Evolutionary conservation across 1,140 invertebrate species (phyloP).

Genomic region (Brachionus angularis): DNA sequence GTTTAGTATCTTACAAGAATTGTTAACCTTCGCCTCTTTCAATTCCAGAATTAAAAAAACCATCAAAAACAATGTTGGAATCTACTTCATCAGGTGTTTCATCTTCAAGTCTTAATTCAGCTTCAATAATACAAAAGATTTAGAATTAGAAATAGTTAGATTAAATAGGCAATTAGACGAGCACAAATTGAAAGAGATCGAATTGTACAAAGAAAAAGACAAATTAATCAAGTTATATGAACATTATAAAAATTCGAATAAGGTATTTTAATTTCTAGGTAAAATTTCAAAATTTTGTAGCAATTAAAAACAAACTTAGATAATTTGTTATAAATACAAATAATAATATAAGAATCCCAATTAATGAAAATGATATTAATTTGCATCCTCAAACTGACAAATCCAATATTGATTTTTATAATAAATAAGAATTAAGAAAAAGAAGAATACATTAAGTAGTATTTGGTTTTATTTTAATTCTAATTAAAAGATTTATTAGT

Average conservation of each 20-base stretch:
- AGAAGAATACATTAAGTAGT: conserved; percentile 39
- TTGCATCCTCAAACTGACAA: conserved; percentile 11
- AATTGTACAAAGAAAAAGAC: background rate
- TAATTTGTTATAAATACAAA: too few species aligned
- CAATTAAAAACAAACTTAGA: too few species aligned
- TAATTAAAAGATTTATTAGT: background rate
- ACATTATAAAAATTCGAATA: conserved; percentile 7
- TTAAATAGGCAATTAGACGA: conserved; percentile 23
- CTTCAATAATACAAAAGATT: background rate
- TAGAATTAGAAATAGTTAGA: background rate
- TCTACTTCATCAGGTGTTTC: background rate
- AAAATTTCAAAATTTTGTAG: too few species aligned
- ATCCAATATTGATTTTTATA: conserved; percentile 16
- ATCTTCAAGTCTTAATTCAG: conserved; percentile 10
- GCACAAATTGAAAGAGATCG: background rate
- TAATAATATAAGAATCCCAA: too few species aligned
- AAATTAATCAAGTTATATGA: conserved; percentile 2
- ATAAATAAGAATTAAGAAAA: conserved; percentile 5
- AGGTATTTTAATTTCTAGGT: too few species aligned
- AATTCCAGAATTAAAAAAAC: too few species aligned
- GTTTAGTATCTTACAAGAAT: too few species aligned
- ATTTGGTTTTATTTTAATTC: background rate
- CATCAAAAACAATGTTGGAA: too few species aligned
- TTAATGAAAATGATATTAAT: too few species aligned
- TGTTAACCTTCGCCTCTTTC: too few species aligned